phyloP scores from a whole-genome alignment of 2,888 invertebrate species.

The Cephalotes varians region DNA sequence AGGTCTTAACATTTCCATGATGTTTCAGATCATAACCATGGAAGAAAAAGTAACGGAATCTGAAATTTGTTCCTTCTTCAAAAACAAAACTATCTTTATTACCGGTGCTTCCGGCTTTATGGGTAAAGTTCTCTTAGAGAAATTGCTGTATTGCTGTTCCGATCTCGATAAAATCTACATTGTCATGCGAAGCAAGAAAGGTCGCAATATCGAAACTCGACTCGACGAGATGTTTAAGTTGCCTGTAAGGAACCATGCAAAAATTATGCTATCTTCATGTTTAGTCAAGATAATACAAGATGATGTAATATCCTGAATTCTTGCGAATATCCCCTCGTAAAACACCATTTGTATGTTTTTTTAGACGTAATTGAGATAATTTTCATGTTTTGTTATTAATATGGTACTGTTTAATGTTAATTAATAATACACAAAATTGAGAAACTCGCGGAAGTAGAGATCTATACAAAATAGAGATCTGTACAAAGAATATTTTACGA shows the following conservation, averaged over 20 bases:
- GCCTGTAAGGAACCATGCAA: constrained; percentile 74
- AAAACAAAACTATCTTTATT: constrained; percentile 83
- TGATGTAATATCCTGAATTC: background rate
- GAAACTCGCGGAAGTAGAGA: background rate
- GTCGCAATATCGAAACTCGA: constrained; percentile 81
- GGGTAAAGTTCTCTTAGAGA: constrained; percentile 86
- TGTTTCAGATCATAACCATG: constrained; percentile 71
- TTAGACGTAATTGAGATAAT: background rate
- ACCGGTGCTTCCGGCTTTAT: constrained; percentile 86
- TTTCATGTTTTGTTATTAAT: background rate
- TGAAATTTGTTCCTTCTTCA: constrained; percentile 79
- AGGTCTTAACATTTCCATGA: background rate
- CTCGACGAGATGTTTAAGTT: constrained; percentile 84
- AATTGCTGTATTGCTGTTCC: constrained; percentile 83
- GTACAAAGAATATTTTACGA: background rate
- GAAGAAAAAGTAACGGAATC: constrained; percentile 58
- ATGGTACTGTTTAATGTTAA: background rate
- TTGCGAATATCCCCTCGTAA: background rate
- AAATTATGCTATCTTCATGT: background rate
- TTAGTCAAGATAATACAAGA: background rate
- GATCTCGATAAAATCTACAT: constrained; percentile 85
- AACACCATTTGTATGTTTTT: background rate
- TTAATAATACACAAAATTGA: background rate
- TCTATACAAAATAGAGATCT: background rate
- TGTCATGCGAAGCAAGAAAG: constrained; percentile 84